phyloP scores from a whole-genome alignment of 2,797 vertebrate genomes.

The Benthosema pterotum region DNA sequence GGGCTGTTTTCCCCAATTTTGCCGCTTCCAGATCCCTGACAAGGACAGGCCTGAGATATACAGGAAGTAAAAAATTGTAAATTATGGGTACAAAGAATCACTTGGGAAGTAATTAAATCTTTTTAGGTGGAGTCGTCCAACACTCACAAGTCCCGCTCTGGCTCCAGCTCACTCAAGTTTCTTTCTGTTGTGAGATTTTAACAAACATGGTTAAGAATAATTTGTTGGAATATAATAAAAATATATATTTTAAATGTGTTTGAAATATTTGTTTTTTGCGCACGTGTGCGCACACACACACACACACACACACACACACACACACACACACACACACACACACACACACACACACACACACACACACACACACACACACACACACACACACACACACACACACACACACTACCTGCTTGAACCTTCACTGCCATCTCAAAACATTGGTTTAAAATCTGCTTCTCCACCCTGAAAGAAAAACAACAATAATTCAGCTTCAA shows the following conservation, averaged over 20 bases:
- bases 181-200: conserved; percentile 55
- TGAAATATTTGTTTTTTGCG: no score
- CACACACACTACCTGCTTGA: conserved; percentile 60
- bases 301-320: no score
- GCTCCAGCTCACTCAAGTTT: conserved; percentile 62
- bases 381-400: neutral
- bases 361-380: no score
- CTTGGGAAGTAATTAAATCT: neutral
- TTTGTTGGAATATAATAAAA: no score
- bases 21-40: conserved; percentile 70
- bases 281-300: no score
- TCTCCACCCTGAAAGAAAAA: conserved; percentile 72
- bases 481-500: neutral
- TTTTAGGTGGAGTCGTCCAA: conserved; percentile 4
- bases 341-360: neutral
- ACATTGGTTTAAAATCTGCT: conserved; percentile 81
- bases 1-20: conserved; percentile 71
- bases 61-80: neutral
- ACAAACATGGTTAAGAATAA: neutral
- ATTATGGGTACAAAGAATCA: neutral
- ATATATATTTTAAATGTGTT: no score
- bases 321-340: no score
- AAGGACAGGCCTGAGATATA: conserved; percentile 67
- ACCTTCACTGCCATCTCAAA: conserved; percentile 81
- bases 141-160: conserved; percentile 75